Conservation (phyloP, 2,888 invertebrate genomes). For the Nebria brevicollis region DNA sequence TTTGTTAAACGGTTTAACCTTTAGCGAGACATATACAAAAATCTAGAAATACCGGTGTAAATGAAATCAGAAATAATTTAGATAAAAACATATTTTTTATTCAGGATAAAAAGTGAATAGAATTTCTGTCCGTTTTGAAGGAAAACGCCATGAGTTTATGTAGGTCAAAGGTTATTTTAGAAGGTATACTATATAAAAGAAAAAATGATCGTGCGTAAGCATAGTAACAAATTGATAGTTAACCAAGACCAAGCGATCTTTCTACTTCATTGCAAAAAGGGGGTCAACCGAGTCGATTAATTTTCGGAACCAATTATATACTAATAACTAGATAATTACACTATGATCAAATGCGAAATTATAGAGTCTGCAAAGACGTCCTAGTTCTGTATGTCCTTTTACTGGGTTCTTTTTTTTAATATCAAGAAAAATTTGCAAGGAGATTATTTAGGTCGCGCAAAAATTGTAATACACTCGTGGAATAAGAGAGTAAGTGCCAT, state of each 20-base stretch:
- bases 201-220: neutral
- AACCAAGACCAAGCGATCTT: conserved; percentile 2
- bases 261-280: neutral
- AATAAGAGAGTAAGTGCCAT: neutral
- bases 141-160: neutral
- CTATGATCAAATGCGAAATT: conserved; percentile 28
- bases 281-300: conserved; percentile 20
- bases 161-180: neutral
- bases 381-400: conserved; percentile 31
- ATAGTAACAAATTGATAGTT: neutral
- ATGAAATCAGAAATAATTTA: too few species aligned
- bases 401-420: neutral
- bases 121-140: neutral
- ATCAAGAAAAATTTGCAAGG: conserved; percentile 22
- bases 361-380: conserved; percentile 20
- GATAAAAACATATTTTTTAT: neutral
- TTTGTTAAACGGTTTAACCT: neutral
- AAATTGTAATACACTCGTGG: neutral
- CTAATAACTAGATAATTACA: conserved; percentile 28
- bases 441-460: conserved; percentile 29
- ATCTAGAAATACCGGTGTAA: neutral
- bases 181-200: neutral
- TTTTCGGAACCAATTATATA: conserved; percentile 36
- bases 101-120: neutral
- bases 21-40: neutral